Evolutionary conservation across 2,888 invertebrate genomes (phyloP).

Genomic region (Trilocha varians): DNA sequence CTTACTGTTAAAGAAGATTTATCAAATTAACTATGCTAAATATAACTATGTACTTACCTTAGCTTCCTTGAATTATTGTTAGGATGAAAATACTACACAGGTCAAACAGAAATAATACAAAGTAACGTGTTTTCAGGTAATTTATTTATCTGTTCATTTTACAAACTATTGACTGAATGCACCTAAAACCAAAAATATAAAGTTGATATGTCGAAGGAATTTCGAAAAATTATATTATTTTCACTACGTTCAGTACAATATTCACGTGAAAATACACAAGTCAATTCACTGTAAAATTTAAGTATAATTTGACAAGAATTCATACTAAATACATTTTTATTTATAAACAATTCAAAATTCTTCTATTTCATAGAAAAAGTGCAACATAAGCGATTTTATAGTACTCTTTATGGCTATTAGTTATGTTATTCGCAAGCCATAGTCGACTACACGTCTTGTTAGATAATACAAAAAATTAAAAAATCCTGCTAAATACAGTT

Average conservation of each 20-base stretch:
- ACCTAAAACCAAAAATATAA: conserved; percentile 22
- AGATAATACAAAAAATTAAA: conserved; percentile 62
- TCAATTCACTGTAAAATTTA: conserved; percentile 15
- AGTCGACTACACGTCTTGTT: conserved; percentile 60
- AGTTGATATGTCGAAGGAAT: conserved; percentile 21
- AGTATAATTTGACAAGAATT: neutral
- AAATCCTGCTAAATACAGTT: conserved; percentile 33
- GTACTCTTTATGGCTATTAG: conserved; percentile 65
- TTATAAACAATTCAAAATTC: conserved; percentile 1
- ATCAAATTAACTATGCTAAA: no score
- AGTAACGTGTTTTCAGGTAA: conserved; percentile 50
- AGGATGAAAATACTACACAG: neutral
- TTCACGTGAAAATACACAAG: conserved; percentile 18
- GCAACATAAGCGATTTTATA: conserved; percentile 66
- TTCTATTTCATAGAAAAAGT: conserved; percentile 42
- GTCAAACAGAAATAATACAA: conserved; percentile 13
- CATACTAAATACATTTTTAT: neutral
- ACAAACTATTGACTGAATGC: conserved; percentile 49
- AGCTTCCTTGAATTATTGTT: no score
- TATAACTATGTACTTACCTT: no score
- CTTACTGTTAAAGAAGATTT: no score
- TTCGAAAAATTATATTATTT: conserved; percentile 11
- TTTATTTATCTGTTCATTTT: conserved; percentile 56
- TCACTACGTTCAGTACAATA: conserved; percentile 21
- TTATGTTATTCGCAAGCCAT: conserved; percentile 71